Conservation (phyloP, 2,113 vertebrate species). For the Vulpes lagopus region DNA sequence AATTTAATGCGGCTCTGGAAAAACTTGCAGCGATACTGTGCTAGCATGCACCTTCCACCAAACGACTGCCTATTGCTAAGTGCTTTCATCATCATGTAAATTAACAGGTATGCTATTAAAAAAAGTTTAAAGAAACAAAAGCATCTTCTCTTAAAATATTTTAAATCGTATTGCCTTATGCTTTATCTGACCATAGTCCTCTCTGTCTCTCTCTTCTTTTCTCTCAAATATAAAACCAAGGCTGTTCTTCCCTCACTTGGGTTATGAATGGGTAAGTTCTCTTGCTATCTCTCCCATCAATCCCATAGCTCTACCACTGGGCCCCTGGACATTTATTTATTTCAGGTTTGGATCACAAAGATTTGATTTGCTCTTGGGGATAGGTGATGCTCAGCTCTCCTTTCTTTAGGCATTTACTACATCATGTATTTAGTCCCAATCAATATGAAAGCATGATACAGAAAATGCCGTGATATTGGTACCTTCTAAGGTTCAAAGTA, state of each 20-base stretch:
- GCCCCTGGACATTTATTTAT: neutral
- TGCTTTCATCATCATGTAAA: neutral
- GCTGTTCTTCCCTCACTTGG: neutral
- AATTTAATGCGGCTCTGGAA: neutral
- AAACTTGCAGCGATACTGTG: neutral
- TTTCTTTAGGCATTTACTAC: neutral
- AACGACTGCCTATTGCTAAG: neutral
- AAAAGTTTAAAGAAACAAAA: neutral
- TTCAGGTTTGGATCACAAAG: neutral
- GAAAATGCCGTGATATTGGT: neutral
- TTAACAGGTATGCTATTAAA: neutral
- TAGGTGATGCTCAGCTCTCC: neutral
- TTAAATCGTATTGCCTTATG: neutral
- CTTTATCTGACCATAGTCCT: neutral
- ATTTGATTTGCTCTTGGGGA: neutral
- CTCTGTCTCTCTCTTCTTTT: neutral
- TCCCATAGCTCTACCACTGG: accelerated
- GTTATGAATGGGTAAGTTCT: neutral
- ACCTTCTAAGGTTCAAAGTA: neutral
- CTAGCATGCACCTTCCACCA: neutral
- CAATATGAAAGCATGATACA: neutral
- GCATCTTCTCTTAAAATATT: neutral
- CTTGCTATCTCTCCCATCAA: neutral
- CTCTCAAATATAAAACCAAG: neutral
- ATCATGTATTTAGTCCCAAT: neutral